A percentile compares a stretch with the other conserved stretches of the same genome.
phyloP scores from a whole-genome alignment of 2,888 invertebrate genomes.

The Tethea ocularis region DNA sequence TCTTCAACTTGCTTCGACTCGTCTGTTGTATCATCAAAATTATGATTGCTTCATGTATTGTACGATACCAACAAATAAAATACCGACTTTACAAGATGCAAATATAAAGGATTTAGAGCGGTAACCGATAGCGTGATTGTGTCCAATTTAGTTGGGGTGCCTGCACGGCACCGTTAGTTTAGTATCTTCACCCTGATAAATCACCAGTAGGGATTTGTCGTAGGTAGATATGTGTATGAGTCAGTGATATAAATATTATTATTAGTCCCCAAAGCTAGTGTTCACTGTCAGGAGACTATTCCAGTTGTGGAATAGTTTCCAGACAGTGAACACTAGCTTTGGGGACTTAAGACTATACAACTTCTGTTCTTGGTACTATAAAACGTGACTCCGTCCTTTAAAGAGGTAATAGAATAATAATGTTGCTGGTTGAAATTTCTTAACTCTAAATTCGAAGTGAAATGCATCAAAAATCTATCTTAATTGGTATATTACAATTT shows the following conservation, averaged over 20 bases:
- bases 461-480: too few species aligned
- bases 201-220: constrained; percentile 51
- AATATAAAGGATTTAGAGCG: constrained; percentile 63
- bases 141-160: constrained; percentile 69
- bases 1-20: constrained; percentile 69
- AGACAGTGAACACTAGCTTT: not conserved
- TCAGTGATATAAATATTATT: constrained; percentile 21
- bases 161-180: constrained; percentile 64
- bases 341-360: not conserved
- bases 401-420: too few species aligned
- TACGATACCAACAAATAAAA: constrained; percentile 13
- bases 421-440: too few species aligned
- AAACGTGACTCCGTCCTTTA: too few species aligned
- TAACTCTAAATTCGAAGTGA: too few species aligned
- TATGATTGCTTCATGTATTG: constrained; percentile 1
- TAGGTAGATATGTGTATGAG: constrained; percentile 50
- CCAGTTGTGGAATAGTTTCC: too few species aligned
- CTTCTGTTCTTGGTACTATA: too few species aligned
- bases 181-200: constrained; percentile 72
- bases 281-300: too few species aligned
- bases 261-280: too few species aligned
- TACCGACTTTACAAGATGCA: constrained; percentile 48
- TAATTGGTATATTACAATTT: too few species aligned
- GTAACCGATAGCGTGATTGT: constrained; percentile 73
- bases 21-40: constrained; percentile 44